A percentile compares a stretch with the other conserved stretches of the same genome.
phyloP scores from a whole-genome alignment of 2,888 invertebrate genomes.

The Loripinus fragilis region DNA sequence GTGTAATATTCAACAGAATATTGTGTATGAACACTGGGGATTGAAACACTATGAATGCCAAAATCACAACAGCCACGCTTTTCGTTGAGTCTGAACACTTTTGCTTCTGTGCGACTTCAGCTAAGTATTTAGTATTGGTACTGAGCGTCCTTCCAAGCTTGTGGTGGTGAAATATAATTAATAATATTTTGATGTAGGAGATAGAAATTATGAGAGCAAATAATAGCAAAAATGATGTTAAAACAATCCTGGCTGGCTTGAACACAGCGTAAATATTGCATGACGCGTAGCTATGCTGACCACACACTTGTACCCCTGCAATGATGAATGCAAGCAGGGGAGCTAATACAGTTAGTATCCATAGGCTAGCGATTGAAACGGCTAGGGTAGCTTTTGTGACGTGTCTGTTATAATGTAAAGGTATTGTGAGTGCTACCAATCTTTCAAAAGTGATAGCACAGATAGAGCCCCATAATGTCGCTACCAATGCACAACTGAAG shows the following conservation, averaged over 20 bases:
- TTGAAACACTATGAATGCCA: not conserved
- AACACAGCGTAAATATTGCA: not conserved
- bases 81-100: not conserved
- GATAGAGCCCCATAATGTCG: not conserved
- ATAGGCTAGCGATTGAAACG: not conserved
- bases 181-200: not conserved
- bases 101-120: not conserved
- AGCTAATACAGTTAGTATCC: not conserved
- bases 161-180: not conserved
- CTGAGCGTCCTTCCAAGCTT: too few species aligned
- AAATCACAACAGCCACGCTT: not conserved
- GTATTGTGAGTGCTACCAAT: not conserved
- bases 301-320: not conserved
- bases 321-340: not conserved
- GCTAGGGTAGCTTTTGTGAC: not conserved
- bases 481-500: not conserved
- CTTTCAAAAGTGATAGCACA: not conserved
- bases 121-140: not conserved
- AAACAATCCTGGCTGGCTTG: not conserved
- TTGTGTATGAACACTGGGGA: not conserved
- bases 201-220: too few species aligned
- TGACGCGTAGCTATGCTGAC: too few species aligned
- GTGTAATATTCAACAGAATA: not conserved
- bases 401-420: not conserved
- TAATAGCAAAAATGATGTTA: not conserved